Percentiles rank a stretch among this genome's conserved stretches.
These are phyloP conservation scores for Tinea semifulvella DNA, from an alignment of 2,888 invertebrate genomes.

Conservation along the genomic window DNA sequence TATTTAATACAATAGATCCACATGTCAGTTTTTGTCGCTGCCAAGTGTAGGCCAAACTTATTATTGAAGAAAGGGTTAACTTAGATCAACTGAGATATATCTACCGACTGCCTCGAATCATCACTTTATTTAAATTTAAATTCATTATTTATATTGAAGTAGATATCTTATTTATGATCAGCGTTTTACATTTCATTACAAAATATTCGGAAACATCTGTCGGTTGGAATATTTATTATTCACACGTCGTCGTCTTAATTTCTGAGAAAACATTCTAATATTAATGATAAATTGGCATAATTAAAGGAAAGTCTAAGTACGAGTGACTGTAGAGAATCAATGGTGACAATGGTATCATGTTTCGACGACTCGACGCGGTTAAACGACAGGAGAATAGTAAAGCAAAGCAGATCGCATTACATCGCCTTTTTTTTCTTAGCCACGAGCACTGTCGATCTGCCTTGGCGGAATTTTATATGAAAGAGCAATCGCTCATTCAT, in stretches of 20 bases:
- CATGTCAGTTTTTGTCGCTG: conserved; percentile 47
- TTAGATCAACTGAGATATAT: conserved; percentile 34
- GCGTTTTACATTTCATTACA: too few species aligned
- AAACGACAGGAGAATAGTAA: neutral
- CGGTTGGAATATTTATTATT: neutral
- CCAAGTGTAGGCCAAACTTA: conserved; percentile 28
- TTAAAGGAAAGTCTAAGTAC: too few species aligned
- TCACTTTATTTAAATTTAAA: conserved; percentile 6
- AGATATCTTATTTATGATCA: neutral
- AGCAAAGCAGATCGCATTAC: conserved; percentile 50
- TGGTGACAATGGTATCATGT: conserved; percentile 4
- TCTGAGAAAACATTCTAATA: too few species aligned
- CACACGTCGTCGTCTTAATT: neutral
- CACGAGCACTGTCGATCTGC: conserved; percentile 29
- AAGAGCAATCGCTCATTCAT: conserved; percentile 64
- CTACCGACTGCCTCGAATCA: neutral
- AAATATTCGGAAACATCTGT: conserved; percentile 4
- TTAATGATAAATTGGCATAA: too few species aligned
- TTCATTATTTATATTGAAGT: conserved; percentile 2
- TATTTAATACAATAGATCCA: conserved; percentile 43
- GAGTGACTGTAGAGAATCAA: too few species aligned
- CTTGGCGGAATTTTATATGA: conserved; percentile 54
- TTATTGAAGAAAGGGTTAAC: conserved; percentile 48
- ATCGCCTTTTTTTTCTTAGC: conserved; percentile 37
- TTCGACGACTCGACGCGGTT: neutral